These are phyloP conservation scores for Epinephelus cyanopodus DNA, from an alignment of 2,113 vertebrate genomes.

Conservation along the genomic window DNA sequence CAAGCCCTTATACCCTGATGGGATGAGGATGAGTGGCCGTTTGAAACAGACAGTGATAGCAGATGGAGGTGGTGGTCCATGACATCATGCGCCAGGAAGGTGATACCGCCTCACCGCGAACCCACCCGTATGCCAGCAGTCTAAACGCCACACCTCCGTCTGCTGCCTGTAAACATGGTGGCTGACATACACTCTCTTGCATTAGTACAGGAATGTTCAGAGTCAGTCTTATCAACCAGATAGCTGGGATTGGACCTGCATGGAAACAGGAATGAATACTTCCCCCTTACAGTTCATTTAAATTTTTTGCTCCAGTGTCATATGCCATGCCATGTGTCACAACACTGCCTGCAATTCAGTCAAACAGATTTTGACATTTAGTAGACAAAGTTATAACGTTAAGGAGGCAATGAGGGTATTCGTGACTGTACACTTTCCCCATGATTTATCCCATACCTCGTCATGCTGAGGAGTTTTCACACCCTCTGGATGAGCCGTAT, in stretches of 20 bases:
- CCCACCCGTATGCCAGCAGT: conserved; percentile 41
- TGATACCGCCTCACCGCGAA: conserved; percentile 51
- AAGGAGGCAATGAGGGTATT: conserved; percentile 69
- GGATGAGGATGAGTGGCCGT: conserved; percentile 40
- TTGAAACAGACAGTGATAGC: conserved; percentile 26
- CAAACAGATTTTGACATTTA: background rate
- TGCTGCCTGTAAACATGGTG: conserved; percentile 62
- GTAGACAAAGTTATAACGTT: background rate
- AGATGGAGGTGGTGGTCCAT: conserved; percentile 48
- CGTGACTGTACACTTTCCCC: conserved; percentile 69
- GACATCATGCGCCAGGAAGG: conserved; percentile 67
- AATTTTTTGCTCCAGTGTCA: background rate
- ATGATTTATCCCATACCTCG: conserved; percentile 53
- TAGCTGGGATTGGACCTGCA: background rate
- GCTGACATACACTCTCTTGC: background rate
- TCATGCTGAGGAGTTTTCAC: conserved; percentile 59
- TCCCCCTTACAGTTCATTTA: background rate
- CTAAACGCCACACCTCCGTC: conserved; percentile 40
- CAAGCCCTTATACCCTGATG: conserved; percentile 68
- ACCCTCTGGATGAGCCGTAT: conserved; percentile 53
- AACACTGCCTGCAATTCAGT: background rate
- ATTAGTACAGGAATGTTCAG: conserved; percentile 22
- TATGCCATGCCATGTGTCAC: too few relatives aligned
- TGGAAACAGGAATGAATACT: background rate
- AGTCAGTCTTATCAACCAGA: conserved; percentile 22